phyloP scores from a whole-genome alignment of 1,140 invertebrate genomes.

The Adelges cooleyi region DNA sequence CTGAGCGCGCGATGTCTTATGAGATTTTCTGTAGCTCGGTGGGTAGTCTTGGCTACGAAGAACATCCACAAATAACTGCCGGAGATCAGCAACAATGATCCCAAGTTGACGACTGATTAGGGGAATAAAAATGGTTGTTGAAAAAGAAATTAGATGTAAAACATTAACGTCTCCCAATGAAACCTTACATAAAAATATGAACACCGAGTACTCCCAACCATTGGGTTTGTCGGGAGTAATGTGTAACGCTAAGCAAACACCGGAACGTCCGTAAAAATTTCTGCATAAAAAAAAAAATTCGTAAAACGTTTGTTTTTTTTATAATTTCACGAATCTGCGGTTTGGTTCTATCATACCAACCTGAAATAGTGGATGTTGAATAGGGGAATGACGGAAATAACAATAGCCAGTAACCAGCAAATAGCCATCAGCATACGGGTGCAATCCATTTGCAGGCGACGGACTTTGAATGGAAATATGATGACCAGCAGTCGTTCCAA shows the following conservation, averaged over 20 bases:
- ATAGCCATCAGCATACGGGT: slow-evolving; percentile 40
- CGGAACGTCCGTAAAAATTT: slow-evolving; percentile 48
- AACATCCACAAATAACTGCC: slow-evolving; percentile 49
- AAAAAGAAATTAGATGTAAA: background rate
- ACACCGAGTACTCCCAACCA: slow-evolving; percentile 51
- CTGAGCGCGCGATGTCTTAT: slow-evolving; percentile 35
- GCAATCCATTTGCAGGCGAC: slow-evolving; percentile 39
- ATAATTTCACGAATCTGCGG: background rate
- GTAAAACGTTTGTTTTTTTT: background rate
- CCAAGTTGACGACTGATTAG: slow-evolving; percentile 40
- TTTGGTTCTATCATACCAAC: slow-evolving; percentile 31
- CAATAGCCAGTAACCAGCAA: slow-evolving; percentile 41
- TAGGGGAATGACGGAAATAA: slow-evolving; percentile 42
- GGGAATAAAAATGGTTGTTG: background rate
- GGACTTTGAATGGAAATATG: slow-evolving; percentile 43
- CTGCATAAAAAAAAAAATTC: slow-evolving; percentile 31
- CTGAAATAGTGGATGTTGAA: slow-evolving; percentile 41
- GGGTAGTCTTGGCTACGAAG: slow-evolving; percentile 42
- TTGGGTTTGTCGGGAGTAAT: slow-evolving; percentile 44
- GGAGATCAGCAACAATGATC: slow-evolving; percentile 45
- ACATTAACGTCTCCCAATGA: background rate
- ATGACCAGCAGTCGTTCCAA: slow-evolving; percentile 47
- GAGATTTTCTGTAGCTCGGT: slow-evolving; percentile 37
- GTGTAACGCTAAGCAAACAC: slow-evolving; percentile 48
- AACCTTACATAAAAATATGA: slow-evolving; percentile 44